phyloP scores from a whole-genome alignment of 2,888 invertebrate species.

The Coelinius sp. region DNA sequence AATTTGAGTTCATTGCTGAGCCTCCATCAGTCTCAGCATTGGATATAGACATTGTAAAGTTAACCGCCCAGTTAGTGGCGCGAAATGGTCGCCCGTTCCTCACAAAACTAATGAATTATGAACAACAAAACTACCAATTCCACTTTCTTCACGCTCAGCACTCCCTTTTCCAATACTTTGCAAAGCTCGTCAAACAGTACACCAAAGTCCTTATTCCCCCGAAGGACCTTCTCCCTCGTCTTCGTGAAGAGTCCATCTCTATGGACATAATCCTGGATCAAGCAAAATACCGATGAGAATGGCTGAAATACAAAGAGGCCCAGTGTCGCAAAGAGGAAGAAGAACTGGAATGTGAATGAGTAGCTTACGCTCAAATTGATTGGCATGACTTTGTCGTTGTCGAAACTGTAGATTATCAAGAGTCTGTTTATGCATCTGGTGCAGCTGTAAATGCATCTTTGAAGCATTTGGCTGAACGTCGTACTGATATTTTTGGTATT shows the following conservation, averaged over 20 bases:
- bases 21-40: slow-evolving; percentile 98
- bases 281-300: slow-evolving; percentile 94
- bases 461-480: slow-evolving; percentile 95
- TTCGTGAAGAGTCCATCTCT: slow-evolving; percentile 84
- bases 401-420: slow-evolving; percentile 98
- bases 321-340: slow-evolving; percentile 95
- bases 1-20: slow-evolving; percentile 96
- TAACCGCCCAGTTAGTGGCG: slow-evolving; percentile 99
- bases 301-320: slow-evolving; percentile 95
- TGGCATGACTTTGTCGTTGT: slow-evolving; percentile 99
- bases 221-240: slow-evolving; percentile 86
- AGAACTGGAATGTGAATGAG: slow-evolving; percentile 93
- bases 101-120: slow-evolving; percentile 98
- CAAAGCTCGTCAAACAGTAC: slow-evolving; percentile 97
- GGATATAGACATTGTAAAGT: slow-evolving; percentile 97
- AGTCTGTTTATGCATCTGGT: slow-evolving; percentile 84
- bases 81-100: slow-evolving; percentile 98
- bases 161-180: slow-evolving; percentile 98
- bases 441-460: slow-evolving; percentile 96
- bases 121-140: slow-evolving; percentile 98
- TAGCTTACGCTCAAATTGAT: slow-evolving; percentile 97
- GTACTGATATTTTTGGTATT: slow-evolving; percentile 99
- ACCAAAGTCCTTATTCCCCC: slow-evolving; percentile 97
- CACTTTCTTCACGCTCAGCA: slow-evolving; percentile 99
- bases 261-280: slow-evolving; percentile 83